Conservation (phyloP, 2,797 vertebrate species). For the Hydrocynus forskahlii region DNA sequence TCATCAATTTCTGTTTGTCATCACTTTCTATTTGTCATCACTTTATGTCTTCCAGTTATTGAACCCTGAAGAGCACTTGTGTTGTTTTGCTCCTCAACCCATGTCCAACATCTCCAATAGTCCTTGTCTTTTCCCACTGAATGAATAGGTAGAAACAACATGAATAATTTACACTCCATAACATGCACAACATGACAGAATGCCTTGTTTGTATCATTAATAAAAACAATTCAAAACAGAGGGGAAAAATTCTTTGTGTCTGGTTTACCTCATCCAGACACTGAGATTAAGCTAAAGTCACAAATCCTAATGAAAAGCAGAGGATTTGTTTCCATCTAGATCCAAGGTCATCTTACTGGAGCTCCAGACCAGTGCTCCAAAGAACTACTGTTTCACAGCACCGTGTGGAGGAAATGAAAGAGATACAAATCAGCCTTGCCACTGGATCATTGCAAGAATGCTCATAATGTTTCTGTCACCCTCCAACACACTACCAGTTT, state of each 20-base stretch:
- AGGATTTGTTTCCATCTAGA: constrained; percentile 58
- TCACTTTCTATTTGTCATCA: no score
- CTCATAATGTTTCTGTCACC: constrained; percentile 55
- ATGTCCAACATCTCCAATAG: neutral
- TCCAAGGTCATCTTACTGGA: constrained; percentile 68
- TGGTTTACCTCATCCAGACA: constrained; percentile 40
- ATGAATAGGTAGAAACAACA: constrained; percentile 37
- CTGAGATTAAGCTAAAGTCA: constrained; percentile 41
- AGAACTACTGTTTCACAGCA: constrained; percentile 56
- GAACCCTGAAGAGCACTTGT: no score
- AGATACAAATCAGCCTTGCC: constrained; percentile 55
- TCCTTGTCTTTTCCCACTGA: constrained; percentile 29
- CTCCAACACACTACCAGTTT: constrained; percentile 37
- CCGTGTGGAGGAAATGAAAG: constrained; percentile 62
- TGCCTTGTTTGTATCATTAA: constrained; percentile 16
- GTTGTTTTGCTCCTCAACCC: no score
- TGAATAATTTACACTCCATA: constrained; percentile 32
- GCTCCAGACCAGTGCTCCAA: constrained; percentile 50
- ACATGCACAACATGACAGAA: constrained; percentile 30
- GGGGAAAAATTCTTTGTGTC: constrained; percentile 45
- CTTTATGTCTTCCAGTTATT: no score
- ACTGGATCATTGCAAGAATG: constrained; percentile 42
- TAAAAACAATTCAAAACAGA: constrained; percentile 23
- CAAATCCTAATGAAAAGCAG: constrained; percentile 60
- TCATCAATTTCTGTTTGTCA: no score